Evolutionary conservation across 2,113 vertebrate genomes (phyloP), one percentile per base, ranked within the genome.

Genomic region (Pithys albifrons): DNA sequence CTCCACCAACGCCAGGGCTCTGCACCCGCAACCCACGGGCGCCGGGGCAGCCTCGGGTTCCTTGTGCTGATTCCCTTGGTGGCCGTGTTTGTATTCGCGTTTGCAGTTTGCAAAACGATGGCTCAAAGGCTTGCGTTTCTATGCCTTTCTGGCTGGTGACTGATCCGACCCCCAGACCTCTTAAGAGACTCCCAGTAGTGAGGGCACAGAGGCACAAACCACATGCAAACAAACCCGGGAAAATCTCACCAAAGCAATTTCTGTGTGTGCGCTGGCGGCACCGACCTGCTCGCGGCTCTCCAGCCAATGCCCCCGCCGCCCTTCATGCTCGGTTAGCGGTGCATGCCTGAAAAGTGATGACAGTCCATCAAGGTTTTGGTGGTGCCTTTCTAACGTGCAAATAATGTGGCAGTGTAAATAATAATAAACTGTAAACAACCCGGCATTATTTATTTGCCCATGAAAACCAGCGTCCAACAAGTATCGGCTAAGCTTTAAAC

Each of bases 391-490:
- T 96, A 96, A 93, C 35, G 43, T 64, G 94, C 91, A 94, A 97
- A 92, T 95, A 97, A 93, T 83, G 82, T 82, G 91, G 92, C 87
- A 62, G 74, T 81, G 87, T 96, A 97, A 97, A 97, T 97, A 96
- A 97, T 93, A 96, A 97, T 95, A 96, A 97, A 96, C 81, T 76
- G 77, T 93, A 97, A 98, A 96, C 95, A 97, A 73, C 33, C 14
- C 80, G 24, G 23, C 70, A 57, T 96, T 97, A 76, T 96, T 96
- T 95, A 95, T 95, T 95, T 89, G 71, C 70, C 84, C 83, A 7
- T 81, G 93, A 93, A 85, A 96, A 43, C 13, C 85, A 46, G 65
- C 37, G 76, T 61, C 83, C 76, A 10, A 29, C 49, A 65, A 91
- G 88, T 87, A 93, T 87, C 43, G 58, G 17, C 85, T 88, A 78